Evolutionary conservation across 2,888 invertebrate genomes (phyloP).

Genomic region (Lasioglossum lativentre): DNA sequence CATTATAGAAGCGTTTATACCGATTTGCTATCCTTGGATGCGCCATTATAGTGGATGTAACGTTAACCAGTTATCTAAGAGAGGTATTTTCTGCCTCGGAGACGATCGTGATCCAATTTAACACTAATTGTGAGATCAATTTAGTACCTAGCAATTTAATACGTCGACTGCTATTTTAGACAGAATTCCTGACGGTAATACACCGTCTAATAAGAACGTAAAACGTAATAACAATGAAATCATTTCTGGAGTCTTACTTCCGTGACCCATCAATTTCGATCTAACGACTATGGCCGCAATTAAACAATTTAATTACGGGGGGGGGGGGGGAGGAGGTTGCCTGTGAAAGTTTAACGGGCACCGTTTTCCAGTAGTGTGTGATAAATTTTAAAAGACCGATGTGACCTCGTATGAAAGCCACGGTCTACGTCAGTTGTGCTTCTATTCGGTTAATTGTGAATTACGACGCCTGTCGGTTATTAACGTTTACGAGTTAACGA

Average conservation of each 20-base stretch:
- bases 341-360: slow-evolving; percentile 37
- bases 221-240: background rate
- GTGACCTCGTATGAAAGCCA: background rate
- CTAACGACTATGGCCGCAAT: background rate
- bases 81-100: background rate
- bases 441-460: slow-evolving; percentile 63
- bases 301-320: slow-evolving; percentile 28
- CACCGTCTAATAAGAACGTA: background rate
- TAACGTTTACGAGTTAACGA: slow-evolving; percentile 67
- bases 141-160: background rate
- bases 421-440: slow-evolving; percentile 13
- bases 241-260: background rate
- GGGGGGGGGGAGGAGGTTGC: too few relatives aligned
- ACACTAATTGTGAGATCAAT: background rate
- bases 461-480: slow-evolving; percentile 64
- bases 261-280: background rate
- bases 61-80: background rate
- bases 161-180: background rate
- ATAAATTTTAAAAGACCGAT: slow-evolving; percentile 50
- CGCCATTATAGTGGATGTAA: background rate
- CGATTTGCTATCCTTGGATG: background rate
- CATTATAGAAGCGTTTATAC: background rate
- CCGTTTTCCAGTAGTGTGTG: slow-evolving; percentile 19
- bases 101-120: background rate
- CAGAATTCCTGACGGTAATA: background rate